phyloP scores from a whole-genome alignment of 2,888 invertebrate species.

The Lycaena phlaeas region DNA sequence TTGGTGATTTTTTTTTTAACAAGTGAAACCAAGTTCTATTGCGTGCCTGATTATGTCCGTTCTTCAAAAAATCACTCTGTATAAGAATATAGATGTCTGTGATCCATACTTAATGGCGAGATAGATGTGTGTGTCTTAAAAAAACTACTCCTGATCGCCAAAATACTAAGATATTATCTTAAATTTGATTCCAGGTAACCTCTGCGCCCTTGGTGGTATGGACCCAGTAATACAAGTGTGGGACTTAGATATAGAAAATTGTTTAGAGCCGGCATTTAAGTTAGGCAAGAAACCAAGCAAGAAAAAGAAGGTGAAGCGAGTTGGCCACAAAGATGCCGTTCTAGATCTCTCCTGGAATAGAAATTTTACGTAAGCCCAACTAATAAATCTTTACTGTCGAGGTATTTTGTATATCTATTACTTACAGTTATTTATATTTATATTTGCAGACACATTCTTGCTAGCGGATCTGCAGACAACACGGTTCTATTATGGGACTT shows the following conservation, averaged over 20 bases:
- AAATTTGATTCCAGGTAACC: constrained; percentile 75
- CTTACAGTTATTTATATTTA: too few species aligned
- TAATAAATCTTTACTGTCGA: too few species aligned
- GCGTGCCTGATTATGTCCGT: too few species aligned
- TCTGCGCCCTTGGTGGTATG: constrained; percentile 95
- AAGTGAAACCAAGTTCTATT: too few species aligned
- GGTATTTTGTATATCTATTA: too few species aligned
- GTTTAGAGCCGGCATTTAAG: constrained; percentile 88
- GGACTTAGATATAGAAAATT: constrained; percentile 95
- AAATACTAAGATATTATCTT: too few species aligned
- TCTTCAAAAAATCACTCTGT: too few species aligned
- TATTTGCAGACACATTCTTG: constrained; percentile 82
- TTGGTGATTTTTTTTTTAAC: too few species aligned
- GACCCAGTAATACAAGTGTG: constrained; percentile 94
- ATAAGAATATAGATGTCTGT: too few species aligned
- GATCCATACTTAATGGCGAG: too few species aligned
- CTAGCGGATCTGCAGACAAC: constrained; percentile 93
- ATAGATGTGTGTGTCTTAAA: too few species aligned
- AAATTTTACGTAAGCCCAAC: constrained; percentile 72
- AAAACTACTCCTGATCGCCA: too few species aligned
- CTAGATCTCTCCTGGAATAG: constrained; percentile 93
- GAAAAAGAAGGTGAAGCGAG: constrained; percentile 78
- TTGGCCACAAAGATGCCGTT: constrained; percentile 92
- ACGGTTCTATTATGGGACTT: constrained; percentile 94
- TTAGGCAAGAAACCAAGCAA: constrained; percentile 83